Evolutionary conservation across 2,113 vertebrate species (phyloP).

Genomic region (Origma solitaria): DNA sequence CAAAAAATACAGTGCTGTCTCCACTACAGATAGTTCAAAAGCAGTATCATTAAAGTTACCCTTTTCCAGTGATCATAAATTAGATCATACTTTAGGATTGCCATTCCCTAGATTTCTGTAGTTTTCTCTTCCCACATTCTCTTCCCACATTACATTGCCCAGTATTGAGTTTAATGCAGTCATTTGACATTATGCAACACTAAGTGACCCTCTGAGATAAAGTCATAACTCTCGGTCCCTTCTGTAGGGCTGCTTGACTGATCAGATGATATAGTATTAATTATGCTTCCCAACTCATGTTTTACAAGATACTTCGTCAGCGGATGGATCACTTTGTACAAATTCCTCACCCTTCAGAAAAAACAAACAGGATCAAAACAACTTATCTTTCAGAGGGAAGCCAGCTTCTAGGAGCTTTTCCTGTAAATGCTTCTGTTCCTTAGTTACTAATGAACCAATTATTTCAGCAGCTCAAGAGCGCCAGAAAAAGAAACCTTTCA

Average conservation of each 20-base stretch:
- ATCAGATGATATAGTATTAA: neutral
- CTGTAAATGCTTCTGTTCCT: neutral
- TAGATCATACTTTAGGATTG: neutral
- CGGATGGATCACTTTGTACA: neutral
- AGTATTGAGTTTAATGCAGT: neutral
- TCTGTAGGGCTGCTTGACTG: neutral
- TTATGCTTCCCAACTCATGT: neutral
- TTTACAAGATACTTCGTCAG: neutral
- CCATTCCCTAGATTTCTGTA: neutral
- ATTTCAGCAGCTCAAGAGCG: neutral
- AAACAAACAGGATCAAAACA: neutral
- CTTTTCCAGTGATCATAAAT: neutral
- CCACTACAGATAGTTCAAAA: neutral
- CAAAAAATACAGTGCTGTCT: neutral
- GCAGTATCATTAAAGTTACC: neutral
- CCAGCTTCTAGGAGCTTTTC: conserved; percentile 6
- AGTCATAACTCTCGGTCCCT: neutral
- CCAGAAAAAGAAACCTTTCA: neutral
- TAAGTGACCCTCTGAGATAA: neutral
- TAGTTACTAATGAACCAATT: conserved; percentile 27
- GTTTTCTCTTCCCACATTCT: neutral
- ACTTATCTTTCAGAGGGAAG: neutral
- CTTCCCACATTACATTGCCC: neutral
- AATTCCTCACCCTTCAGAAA: neutral
- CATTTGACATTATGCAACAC: neutral